Percentiles rank a stretch among this genome's conserved stretches.
These are phyloP conservation scores for Rissa tridactyla DNA, from an alignment of 2,113 vertebrate species.

Conservation along the genomic window DNA sequence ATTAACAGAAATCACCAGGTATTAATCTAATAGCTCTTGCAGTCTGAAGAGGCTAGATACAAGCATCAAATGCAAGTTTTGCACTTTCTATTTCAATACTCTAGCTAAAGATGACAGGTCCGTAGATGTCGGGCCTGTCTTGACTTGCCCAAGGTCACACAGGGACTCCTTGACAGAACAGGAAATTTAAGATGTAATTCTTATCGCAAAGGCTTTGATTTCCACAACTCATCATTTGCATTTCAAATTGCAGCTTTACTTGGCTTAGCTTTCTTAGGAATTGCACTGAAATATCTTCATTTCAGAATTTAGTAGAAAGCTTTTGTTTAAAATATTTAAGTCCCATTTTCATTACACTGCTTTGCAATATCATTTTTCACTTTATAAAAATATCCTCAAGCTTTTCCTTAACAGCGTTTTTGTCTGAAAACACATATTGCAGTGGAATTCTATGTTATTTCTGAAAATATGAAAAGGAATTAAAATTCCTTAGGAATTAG, in stretches of 20 bases:
- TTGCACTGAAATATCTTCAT: background rate
- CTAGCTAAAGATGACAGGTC: background rate
- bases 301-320: background rate
- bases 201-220: background rate
- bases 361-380: background rate
- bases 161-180: background rate
- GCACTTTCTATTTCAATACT: background rate
- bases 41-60: background rate
- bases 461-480: background rate
- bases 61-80: rapidly evolving
- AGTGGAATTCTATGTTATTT: background rate
- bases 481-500: background rate
- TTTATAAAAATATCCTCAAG: background rate
- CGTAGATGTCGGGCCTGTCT: background rate
- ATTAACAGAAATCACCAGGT: background rate
- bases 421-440: background rate
- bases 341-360: background rate
- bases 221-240: background rate
- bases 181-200: background rate
- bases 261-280: background rate
- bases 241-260: background rate
- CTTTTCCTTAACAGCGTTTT: background rate
- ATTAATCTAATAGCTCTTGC: background rate
- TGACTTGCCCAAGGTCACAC: background rate
- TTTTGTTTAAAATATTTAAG: background rate